Evolutionary conservation across 2,113 vertebrate species (phyloP).

Genomic region (Chamaea fasciata): DNA sequence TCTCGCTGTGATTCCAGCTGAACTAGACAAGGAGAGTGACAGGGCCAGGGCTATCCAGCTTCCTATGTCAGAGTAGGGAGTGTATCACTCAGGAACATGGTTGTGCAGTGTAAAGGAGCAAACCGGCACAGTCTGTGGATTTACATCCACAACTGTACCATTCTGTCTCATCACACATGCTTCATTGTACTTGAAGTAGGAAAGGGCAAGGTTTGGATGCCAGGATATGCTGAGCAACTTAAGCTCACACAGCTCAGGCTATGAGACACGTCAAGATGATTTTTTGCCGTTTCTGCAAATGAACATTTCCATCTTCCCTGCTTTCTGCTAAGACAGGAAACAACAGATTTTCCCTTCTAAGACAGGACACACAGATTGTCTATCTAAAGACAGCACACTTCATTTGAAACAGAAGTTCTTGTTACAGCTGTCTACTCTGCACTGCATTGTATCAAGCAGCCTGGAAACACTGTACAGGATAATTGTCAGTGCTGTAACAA

Average conservation of each 20-base stretch:
- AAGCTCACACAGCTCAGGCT: not conserved
- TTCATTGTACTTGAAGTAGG: not conserved
- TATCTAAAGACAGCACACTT: not conserved
- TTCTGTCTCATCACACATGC: not conserved
- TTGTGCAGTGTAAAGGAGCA: not conserved
- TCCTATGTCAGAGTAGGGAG: not conserved
- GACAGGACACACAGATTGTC: not conserved
- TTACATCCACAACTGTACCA: not conserved
- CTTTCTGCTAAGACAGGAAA: not conserved
- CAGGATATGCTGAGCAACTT: not conserved
- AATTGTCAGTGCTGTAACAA: not conserved
- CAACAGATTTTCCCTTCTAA: not conserved
- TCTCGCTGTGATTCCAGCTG: not conserved
- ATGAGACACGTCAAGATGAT: not conserved
- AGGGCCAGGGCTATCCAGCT: not conserved
- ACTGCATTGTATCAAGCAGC: not conserved
- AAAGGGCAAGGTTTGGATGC: not conserved
- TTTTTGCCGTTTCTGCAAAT: not conserved
- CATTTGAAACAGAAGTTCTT: not conserved
- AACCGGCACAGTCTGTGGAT: not conserved
- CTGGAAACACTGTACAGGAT: not conserved
- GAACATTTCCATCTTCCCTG: not conserved
- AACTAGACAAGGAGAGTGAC: not conserved
- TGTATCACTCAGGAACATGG: too few species aligned
- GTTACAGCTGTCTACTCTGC: not conserved